Conservation (phyloP, 2,888 invertebrate genomes). For the Diplazon laetatorius region DNA sequence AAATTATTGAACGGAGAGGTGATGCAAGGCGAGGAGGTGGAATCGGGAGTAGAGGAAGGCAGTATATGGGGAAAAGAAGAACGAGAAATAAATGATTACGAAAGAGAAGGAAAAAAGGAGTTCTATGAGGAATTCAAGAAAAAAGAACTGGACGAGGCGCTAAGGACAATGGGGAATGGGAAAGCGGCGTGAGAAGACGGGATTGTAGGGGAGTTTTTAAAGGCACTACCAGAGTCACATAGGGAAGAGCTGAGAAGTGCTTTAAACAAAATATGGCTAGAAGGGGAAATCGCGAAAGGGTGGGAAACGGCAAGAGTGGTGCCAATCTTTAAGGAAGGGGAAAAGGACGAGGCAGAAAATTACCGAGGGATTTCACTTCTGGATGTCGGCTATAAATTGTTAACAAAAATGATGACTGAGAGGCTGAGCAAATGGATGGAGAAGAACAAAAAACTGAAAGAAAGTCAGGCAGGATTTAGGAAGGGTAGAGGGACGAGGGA, state of each 20-base stretch:
- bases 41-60: neutral
- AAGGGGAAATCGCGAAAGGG: slow-evolving; percentile 30
- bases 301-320: slow-evolving; percentile 46
- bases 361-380: slow-evolving; percentile 53
- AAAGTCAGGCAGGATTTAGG: too few relatives aligned
- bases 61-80: neutral
- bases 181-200: slow-evolving; percentile 48
- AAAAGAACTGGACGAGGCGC: neutral
- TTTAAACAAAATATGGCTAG: slow-evolving; percentile 31
- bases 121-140: slow-evolving; percentile 13
- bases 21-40: neutral
- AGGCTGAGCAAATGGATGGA: slow-evolving; percentile 52
- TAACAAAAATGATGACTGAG: slow-evolving; percentile 51
- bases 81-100: neutral
- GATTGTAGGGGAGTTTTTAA: slow-evolving; percentile 34
- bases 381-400: slow-evolving; percentile 47
- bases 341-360: slow-evolving; percentile 37
- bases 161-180: slow-evolving; percentile 34
- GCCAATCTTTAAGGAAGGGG: slow-evolving; percentile 48
- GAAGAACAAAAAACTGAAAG: slow-evolving; percentile 41
- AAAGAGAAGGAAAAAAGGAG: slow-evolving; percentile 11
- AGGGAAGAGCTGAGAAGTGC: slow-evolving; percentile 20
- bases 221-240: slow-evolving; percentile 31
- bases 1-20: slow-evolving; percentile 1
- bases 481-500: slow-evolving; percentile 53